phyloP scores from a whole-genome alignment of 2,888 invertebrate species.

The Electrophaes corylata region DNA sequence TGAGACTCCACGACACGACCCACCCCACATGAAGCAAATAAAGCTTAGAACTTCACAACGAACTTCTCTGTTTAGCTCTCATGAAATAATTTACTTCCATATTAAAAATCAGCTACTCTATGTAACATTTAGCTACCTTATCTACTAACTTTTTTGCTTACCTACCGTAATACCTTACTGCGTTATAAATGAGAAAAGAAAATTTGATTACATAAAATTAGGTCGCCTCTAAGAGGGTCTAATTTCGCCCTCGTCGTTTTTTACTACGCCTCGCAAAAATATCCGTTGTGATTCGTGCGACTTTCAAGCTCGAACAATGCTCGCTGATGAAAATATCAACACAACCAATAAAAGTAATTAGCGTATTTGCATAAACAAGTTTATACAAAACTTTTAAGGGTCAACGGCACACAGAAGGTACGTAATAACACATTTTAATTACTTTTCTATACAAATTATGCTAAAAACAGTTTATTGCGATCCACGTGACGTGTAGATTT shows the following conservation, averaged over 20 bases:
- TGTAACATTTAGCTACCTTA: conserved; percentile 12
- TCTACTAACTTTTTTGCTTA: conserved; percentile 24
- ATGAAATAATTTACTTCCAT: conserved; percentile 9
- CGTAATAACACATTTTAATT: too few species aligned
- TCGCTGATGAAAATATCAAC: conserved; percentile 71
- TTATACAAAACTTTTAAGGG: too few species aligned
- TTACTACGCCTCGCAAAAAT: conserved; percentile 63
- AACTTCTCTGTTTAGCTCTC: conserved; percentile 32
- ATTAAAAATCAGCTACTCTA: conserved; percentile 21
- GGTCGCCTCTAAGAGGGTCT: conserved; percentile 59
- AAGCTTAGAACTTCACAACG: conserved; percentile 39
- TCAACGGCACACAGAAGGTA: too few species aligned
- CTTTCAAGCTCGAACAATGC: conserved; percentile 56
- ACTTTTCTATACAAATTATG: too few species aligned
- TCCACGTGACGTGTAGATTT: too few species aligned
- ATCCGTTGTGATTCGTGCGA: conserved; percentile 56
- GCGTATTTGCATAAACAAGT: too few species aligned
- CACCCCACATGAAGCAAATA: conserved; percentile 46
- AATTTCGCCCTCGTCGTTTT: conserved; percentile 63
- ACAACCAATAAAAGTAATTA: conserved; percentile 51
- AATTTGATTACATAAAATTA: conserved; percentile 70
- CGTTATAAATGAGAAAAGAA: conserved; percentile 57
- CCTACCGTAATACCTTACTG: conserved; percentile 43
- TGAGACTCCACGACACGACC: conserved; percentile 34
- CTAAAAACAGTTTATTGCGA: too few species aligned